These are phyloP conservation scores for Limnephilus rhombicus DNA, from an alignment of 2,888 invertebrate species.

Conservation along the genomic window DNA sequence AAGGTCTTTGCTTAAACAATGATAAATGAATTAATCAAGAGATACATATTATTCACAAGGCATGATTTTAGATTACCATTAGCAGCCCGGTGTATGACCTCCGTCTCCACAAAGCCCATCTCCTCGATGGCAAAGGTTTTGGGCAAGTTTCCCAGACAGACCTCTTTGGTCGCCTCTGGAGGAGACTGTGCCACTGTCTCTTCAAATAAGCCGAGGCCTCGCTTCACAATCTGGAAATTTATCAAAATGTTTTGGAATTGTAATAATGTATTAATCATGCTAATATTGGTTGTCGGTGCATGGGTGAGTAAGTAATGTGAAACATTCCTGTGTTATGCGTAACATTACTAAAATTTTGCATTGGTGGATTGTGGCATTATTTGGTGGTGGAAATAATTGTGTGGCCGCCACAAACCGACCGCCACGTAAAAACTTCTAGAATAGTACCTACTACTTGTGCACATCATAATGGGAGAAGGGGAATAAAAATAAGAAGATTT, in stretches of 20 bases:
- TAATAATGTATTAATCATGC: too few relatives aligned
- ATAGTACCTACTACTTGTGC: not conserved
- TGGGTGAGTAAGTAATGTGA: too few relatives aligned
- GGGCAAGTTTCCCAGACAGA: conserved; percentile 22
- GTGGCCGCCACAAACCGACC: too few relatives aligned
- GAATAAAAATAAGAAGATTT: not conserved
- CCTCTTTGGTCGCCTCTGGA: not conserved
- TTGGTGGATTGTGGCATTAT: too few relatives aligned
- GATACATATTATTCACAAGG: not conserved
- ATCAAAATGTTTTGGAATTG: not conserved
- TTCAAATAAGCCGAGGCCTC: conserved; percentile 30
- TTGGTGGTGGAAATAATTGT: too few relatives aligned
- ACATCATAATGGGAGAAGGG: too few relatives aligned
- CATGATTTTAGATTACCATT: not conserved
- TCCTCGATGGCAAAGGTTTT: conserved; percentile 41
- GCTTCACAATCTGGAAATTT: conserved; percentile 44
- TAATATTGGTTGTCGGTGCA: too few relatives aligned
- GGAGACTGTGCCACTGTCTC: not conserved
- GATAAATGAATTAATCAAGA: too few relatives aligned
- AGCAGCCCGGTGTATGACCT: conserved; percentile 12
- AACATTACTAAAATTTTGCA: too few relatives aligned
- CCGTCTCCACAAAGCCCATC: conserved; percentile 40
- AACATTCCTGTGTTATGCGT: too few relatives aligned
- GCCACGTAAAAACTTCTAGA: not conserved
- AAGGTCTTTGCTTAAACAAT: too few relatives aligned